These are phyloP conservation scores for Macrotrachela quadricornifera DNA, from an alignment of 1,140 invertebrate species.

Conservation along the genomic window DNA sequence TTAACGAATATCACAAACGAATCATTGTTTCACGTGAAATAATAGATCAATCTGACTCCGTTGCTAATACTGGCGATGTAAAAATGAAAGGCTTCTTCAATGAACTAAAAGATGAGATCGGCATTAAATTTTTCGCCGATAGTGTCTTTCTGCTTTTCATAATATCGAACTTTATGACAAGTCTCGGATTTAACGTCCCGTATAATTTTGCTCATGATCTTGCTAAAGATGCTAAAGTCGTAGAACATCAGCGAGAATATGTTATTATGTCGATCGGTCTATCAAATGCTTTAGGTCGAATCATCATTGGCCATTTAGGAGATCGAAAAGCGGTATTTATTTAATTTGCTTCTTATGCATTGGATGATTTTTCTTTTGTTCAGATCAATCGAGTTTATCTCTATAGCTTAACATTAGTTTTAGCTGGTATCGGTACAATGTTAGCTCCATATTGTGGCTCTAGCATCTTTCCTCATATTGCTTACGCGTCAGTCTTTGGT, in stretches of 20 bases:
- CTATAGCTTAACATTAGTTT: conserved; percentile 62
- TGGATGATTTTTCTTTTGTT: too few species aligned
- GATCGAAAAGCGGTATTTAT: conserved; percentile 35
- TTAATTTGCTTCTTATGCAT: too few species aligned
- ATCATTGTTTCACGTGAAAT: too few species aligned
- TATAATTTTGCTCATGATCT: conserved; percentile 48
- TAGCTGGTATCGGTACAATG: conserved; percentile 53
- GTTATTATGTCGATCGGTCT: conserved; percentile 68
- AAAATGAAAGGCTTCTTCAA: too few species aligned
- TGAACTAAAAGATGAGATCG: conserved; percentile 55
- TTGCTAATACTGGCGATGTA: too few species aligned
- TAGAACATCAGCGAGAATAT: conserved; percentile 51
- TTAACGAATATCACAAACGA: too few species aligned
- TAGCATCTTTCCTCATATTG: not conserved
- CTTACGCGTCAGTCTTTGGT: too few species aligned
- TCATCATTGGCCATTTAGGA: conserved; percentile 24
- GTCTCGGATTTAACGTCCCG: conserved; percentile 87
- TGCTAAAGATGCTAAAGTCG: conserved; percentile 32
- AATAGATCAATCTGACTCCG: too few species aligned
- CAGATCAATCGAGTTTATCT: conserved; percentile 38
- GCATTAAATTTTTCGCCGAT: too few species aligned
- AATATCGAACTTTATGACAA: conserved; percentile 77
- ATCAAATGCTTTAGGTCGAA: conserved; percentile 36
- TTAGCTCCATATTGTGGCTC: conserved; percentile 44
- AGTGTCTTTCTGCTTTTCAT: conserved; percentile 68